Conservation (phyloP, 2,797 vertebrate species). For the Siniperca undulata region DNA sequence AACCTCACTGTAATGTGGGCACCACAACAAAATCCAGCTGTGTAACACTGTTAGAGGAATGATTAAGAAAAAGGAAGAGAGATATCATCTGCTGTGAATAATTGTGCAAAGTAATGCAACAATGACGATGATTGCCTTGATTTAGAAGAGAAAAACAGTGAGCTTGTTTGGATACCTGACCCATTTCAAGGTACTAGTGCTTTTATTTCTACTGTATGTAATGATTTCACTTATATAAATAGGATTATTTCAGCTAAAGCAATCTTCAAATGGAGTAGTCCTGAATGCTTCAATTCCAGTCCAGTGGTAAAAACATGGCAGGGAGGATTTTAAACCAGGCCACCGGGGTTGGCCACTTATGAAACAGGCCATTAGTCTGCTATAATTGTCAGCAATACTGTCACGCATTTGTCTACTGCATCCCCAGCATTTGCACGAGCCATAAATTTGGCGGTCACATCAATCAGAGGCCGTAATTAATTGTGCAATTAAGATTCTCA, state of each 20-base stretch:
- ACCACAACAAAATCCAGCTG: conserved; percentile 55
- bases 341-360: conserved; percentile 57
- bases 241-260: conserved; percentile 36
- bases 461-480: conserved; percentile 85
- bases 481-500: conserved; percentile 87
- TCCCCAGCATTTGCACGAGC: conserved; percentile 63
- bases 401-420: conserved; percentile 75
- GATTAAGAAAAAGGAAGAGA: conserved; percentile 47
- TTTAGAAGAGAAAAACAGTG: conserved; percentile 48
- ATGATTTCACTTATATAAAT: conserved; percentile 36
- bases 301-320: conserved; percentile 45
- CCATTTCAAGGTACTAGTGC: not conserved
- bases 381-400: conserved; percentile 79
- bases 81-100: conserved; percentile 74
- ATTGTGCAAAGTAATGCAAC: conserved; percentile 51
- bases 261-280: conserved; percentile 32
- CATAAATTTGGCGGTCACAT: conserved; percentile 85
- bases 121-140: conserved; percentile 37
- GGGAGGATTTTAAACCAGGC: conserved; percentile 60
- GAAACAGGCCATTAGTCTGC: conserved; percentile 75
- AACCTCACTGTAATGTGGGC: conserved; percentile 38
- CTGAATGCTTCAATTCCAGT: conserved; percentile 53
- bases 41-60: conserved; percentile 22
- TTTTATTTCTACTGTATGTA: conserved; percentile 35
- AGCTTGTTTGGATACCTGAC: conserved; percentile 41